Evolutionary conservation across 30 jellyfish, hydroid and myxozoan species (phyloP), one percentile per base, ranked within the genome.

Genomic region (Sanderia malayensis): DNA sequence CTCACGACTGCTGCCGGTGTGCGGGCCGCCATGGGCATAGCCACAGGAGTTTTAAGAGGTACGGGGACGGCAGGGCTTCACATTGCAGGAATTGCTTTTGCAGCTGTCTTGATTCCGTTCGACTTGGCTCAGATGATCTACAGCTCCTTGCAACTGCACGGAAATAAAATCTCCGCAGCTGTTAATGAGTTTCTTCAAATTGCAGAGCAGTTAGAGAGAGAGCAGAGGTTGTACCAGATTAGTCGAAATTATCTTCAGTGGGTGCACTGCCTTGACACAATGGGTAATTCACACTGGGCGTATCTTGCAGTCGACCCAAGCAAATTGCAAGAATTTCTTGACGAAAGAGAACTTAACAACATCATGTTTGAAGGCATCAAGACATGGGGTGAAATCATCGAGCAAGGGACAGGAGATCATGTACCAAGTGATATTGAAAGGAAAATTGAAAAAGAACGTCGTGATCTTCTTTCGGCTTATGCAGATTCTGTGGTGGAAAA

Each of bases 31-130:
- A 52, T 49, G 27, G 63, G 81, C 6, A 34, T 79, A 26, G 82
- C 83, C 6, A 3, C 28, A 25, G n/a, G n/a, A n/a, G n/a, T n/a
- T n/a, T n/a, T n/a, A n/a, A 55, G 90, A 21, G 90, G 73, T 64
- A 82, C 83, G 22, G 31, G 77, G 10, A 79, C 90, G 32, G 34
- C 83, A 15, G 90, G 82, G 22, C 33, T 79, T 55, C 90, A 79
- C 26, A 73, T 79, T 65, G 90, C 90, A 1, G 90, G 90, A 1
- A 30, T 79, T 64, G 77, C 53, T 10, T 31, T 67, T 41, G 82
- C 82, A 2, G 83, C 58, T 6, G n/a, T n/a, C n/a, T 21, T 79
- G n/a, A 79, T 79, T 8, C 90, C 90, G 1, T 27, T 79, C 18
- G 90, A 79, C 34, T n/a, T 79, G 18, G 82, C 82, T 4, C 90